Evolutionary conservation across 2,888 invertebrate genomes (phyloP).

Genomic region (Megalurothrips usitatus): DNA sequence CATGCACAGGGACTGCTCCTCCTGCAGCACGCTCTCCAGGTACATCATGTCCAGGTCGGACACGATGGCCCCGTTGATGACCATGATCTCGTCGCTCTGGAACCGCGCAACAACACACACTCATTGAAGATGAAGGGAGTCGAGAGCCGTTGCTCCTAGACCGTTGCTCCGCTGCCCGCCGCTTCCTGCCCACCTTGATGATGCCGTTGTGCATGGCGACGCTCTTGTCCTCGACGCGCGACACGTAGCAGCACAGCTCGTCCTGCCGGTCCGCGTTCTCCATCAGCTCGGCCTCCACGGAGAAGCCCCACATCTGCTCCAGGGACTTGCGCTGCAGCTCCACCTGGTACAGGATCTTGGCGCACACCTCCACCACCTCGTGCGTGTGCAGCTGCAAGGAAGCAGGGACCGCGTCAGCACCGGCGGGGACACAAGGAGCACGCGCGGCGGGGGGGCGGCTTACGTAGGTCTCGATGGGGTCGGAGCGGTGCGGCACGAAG

Average conservation of each 20-base stretch:
- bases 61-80: conserved; percentile 96
- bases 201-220: conserved; percentile 94
- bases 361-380: conserved; percentile 92
- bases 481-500: conserved; percentile 91
- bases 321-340: conserved; percentile 84
- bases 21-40: conserved; percentile 92
- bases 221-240: conserved; percentile 91
- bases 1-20: conserved; percentile 89
- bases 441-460: neutral
- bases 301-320: conserved; percentile 97
- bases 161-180: too few relatives aligned
- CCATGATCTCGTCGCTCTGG: conserved; percentile 97
- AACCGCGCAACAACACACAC: conserved; percentile 43
- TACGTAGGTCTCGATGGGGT: conserved; percentile 92
- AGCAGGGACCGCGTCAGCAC: conserved; percentile 34
- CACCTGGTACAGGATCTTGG: conserved; percentile 94
- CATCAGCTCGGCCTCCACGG: conserved; percentile 93
- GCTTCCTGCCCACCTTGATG: neutral
- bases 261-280: conserved; percentile 95
- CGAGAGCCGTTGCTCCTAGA: too few relatives aligned
- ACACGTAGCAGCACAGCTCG: conserved; percentile 95
- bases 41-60: conserved; percentile 99
- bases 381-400: conserved; percentile 77
- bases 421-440: neutral
- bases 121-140: too few relatives aligned